Percentiles rank a stretch among this genome's conserved stretches.
Conservation (phyloP, 2,797 vertebrate species). For the Zenarchopterus dispar region DNA sequence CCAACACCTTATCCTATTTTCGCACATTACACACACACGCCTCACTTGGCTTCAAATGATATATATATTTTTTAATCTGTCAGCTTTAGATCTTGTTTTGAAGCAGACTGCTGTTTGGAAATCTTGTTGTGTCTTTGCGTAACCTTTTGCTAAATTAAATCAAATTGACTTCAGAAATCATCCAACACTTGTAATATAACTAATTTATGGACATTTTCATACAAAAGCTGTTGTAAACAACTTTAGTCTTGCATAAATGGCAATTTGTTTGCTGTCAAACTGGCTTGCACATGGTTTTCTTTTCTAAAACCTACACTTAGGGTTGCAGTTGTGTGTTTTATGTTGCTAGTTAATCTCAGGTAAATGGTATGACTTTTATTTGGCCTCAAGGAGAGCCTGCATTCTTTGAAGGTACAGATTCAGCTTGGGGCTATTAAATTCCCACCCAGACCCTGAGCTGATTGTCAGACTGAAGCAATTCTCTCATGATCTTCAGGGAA, state of each 20-base stretch:
- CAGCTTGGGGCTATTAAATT: neutral
- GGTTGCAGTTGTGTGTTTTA: neutral
- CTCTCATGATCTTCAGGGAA: neutral
- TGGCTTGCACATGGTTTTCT: too few relatives aligned
- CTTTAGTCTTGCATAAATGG: too few relatives aligned
- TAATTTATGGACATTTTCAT: too few relatives aligned
- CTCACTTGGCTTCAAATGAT: slow-evolving; percentile 32
- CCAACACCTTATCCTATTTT: neutral
- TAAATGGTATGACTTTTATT: slow-evolving; percentile 3
- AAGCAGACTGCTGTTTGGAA: neutral
- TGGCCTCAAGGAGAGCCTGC: slow-evolving; percentile 13
- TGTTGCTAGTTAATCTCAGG: neutral
- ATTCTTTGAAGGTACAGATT: slow-evolving; percentile 14
- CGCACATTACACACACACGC: slow-evolving; percentile 18
- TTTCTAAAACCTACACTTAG: too few relatives aligned
- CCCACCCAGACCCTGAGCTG: neutral
- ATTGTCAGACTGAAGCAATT: neutral
- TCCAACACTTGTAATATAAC: too few relatives aligned
- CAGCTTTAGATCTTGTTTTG: slow-evolving; percentile 25
- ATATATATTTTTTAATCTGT: slow-evolving; percentile 16
- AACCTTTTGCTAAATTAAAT: too few relatives aligned
- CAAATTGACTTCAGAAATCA: too few relatives aligned
- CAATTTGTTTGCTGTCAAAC: too few relatives aligned
- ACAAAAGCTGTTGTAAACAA: too few relatives aligned
- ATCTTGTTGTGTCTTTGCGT: too few relatives aligned